Evolutionary conservation across 2,888 invertebrate species (phyloP), one percentile per base, ranked within the genome.

Genomic region (Perdita meconis): DNA sequence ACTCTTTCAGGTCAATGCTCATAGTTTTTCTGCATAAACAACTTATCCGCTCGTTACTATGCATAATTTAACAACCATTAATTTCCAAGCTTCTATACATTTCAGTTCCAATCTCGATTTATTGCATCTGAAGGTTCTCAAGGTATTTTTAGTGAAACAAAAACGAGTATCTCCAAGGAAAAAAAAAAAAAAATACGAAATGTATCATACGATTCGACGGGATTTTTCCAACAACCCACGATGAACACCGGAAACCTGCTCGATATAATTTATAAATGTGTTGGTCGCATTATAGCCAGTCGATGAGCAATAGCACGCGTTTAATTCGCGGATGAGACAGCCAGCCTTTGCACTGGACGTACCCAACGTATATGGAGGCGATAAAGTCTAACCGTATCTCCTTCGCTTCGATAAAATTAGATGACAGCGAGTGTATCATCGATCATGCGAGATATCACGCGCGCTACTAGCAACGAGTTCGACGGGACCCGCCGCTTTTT

Each of bases 241-340:
- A 60, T 55, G 63, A 53, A 67, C 59, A 53, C 61, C 16, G 64
- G 76, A 79, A 81, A 83, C 83, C 78, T 81, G 83, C 83, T 83
- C 61, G 72, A 83, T 83, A 63, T 68, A 73, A 81, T 81, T 68
- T 73, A 61, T 72, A 83, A 83, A 83, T 83, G 76, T 73, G 73
- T 83, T 74, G 76, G 55, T 70, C 69, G 53, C 36, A 64, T 75
- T 78, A 72, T 76, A 78, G 57, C 66, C 75, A 55, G 75, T 64
- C 79, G 76, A 79, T 76, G 79, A 73, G 78, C 64, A 74, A 78
- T 75, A 72, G 67, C 57, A 72, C 4, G 16, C 67, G 61, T 81
- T 82, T 73, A 80, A 82, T 82, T 59, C 61, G 44, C 40, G 56
- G 44, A 59, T 42, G 68, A 79, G 71, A 56, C 61, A 51, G 57